phyloP scores from a whole-genome alignment of 1,140 invertebrate species.

The Hormaphis cornu region DNA sequence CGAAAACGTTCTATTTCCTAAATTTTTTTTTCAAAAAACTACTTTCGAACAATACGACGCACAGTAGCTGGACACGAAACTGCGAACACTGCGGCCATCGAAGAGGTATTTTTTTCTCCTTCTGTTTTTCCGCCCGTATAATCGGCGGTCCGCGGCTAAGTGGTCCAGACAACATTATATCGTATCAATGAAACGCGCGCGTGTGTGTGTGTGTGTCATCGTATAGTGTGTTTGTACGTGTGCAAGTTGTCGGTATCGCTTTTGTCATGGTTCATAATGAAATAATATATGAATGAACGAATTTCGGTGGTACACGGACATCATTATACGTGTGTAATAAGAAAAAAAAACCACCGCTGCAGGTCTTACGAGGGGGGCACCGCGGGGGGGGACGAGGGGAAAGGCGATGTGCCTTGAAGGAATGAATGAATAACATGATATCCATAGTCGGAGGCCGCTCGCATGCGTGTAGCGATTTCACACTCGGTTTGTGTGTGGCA shows the following conservation, averaged over 20 bases:
- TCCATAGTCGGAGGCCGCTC: constrained; percentile 10
- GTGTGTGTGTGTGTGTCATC: background rate
- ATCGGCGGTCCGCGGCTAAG: background rate
- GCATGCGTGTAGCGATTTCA: constrained; percentile 28
- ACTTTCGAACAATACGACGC: too few relatives aligned
- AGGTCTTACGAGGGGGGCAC: too few relatives aligned
- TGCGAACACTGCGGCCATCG: too few relatives aligned
- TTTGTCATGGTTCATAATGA: constrained; percentile 25
- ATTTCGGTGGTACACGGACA: constrained; percentile 5
- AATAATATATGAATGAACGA: constrained; percentile 28
- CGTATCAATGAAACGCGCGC: background rate
- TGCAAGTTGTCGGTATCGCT: background rate
- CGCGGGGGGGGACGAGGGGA: background rate
- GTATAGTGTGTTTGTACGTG: background rate
- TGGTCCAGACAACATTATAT: background rate
- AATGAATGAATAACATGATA: constrained; percentile 23
- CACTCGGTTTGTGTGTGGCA: constrained; percentile 31
- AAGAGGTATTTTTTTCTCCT: too few relatives aligned
- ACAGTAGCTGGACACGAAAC: too few relatives aligned
- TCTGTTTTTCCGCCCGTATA: too few relatives aligned
- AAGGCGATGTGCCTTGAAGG: background rate
- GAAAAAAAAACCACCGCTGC: too few relatives aligned
- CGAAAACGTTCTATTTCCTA: too few relatives aligned
- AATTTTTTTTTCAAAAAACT: too few relatives aligned
- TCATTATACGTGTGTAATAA: too few relatives aligned